Percentiles rank a stretch among this genome's conserved stretches.
These are phyloP conservation scores for Papilio protenor DNA, from an alignment of 2,888 invertebrate species.

Conservation along the genomic window DNA sequence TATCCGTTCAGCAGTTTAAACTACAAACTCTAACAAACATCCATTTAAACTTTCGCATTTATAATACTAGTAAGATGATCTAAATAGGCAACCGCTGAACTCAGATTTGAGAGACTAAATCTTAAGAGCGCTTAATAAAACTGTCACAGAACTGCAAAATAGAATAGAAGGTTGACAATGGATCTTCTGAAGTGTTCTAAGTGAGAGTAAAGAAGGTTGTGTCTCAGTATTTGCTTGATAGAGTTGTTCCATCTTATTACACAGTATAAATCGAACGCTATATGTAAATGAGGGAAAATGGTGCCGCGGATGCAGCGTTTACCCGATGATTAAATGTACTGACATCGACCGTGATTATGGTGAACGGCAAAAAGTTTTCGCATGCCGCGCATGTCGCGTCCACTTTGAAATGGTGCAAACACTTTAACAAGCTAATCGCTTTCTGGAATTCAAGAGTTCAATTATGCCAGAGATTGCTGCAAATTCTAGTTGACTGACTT, in stretches of 20 bases:
- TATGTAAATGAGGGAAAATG: constrained; percentile 51
- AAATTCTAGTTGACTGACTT: constrained; percentile 11
- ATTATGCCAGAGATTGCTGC: constrained; percentile 11
- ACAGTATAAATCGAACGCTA: constrained; percentile 31
- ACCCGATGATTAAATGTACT: constrained; percentile 44
- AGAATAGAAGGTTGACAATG: too few relatives aligned
- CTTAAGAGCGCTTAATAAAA: too few relatives aligned
- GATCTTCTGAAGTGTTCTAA: too few relatives aligned
- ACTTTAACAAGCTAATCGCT: constrained; percentile 39
- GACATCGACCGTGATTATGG: constrained; percentile 37
- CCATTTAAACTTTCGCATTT: too few relatives aligned
- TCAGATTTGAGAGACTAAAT: too few relatives aligned
- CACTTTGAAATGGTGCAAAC: constrained; percentile 41
- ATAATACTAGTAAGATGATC: too few relatives aligned
- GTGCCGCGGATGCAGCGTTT: constrained; percentile 45
- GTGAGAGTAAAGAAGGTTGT: too few relatives aligned
- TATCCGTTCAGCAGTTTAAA: too few relatives aligned
- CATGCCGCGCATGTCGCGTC: constrained; percentile 25
- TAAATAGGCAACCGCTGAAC: too few relatives aligned
- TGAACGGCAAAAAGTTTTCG: constrained; percentile 38
- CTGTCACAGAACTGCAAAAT: too few relatives aligned
- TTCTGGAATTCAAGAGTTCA: constrained; percentile 18
- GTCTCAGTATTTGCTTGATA: not conserved
- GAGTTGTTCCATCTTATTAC: not conserved
- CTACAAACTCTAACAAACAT: too few relatives aligned